A percentile compares a stretch with the other conserved stretches of the same genome.
Evolutionary conservation across 1,140 invertebrate genomes (phyloP).

Genomic region (Harlomillsia oculata): DNA sequence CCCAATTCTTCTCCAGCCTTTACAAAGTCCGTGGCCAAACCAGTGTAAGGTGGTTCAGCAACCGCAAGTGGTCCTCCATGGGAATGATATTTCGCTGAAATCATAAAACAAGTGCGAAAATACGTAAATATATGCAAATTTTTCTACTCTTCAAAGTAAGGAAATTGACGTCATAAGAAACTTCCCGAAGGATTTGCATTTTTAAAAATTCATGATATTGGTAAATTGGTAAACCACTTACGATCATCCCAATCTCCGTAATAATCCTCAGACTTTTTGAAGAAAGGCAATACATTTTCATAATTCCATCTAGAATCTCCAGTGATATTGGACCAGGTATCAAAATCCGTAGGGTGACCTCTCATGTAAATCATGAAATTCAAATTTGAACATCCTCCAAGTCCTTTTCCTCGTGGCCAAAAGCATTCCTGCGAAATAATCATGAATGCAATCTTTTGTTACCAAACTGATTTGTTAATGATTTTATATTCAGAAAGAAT

Average conservation of each 20-base stretch:
- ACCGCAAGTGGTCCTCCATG: conserved; percentile 24
- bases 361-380: conserved; percentile 58
- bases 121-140: too few species aligned
- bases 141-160: neutral
- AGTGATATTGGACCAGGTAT: conserved; percentile 47
- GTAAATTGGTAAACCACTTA: conserved; percentile 19
- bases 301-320: conserved; percentile 39
- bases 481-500: conserved; percentile 31
- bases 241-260: conserved; percentile 23
- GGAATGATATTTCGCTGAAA: conserved; percentile 23
- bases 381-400: conserved; percentile 45
- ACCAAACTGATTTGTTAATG: neutral
- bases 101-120: neutral
- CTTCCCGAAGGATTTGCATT: neutral
- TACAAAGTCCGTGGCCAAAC: conserved; percentile 19
- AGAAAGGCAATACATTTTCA: conserved; percentile 46
- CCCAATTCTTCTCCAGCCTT: conserved; percentile 14
- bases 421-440: conserved; percentile 33
- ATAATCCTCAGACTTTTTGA: conserved; percentile 43
- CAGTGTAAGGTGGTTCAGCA: conserved; percentile 15
- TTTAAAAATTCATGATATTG: too few species aligned
- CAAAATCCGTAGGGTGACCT: conserved; percentile 54
- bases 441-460: neutral
- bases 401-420: conserved; percentile 44
- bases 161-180: neutral